Base-by-base conservation (phyloP, 2,113 vertebrate species). In the Strigops habroptila region DNA sequence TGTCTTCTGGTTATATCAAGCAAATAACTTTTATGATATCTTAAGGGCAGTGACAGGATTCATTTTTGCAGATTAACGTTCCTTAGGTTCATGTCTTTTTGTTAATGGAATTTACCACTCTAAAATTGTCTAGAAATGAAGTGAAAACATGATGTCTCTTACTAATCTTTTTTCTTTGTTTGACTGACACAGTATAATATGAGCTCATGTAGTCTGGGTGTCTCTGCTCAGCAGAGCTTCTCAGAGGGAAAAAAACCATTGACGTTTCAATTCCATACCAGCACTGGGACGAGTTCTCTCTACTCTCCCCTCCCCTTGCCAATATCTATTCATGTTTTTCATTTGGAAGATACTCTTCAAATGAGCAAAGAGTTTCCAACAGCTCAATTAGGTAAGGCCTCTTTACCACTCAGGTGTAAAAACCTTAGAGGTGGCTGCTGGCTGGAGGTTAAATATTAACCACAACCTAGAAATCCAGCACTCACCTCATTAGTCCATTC, bases 401-500 rank as follows among this genome's bases (percentile, higher is more conserved):
- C 39, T 57, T 44, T 55, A 76, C 27, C n/a, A 67, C 52, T 89
- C 53, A 53, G 84, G 46, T 92, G 10, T 90, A 87, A 88, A 92
- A 85, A 48, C 44, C 41, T 69, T 51, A 35, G 57, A 43, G 23
- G 13, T 69, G 22, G 86, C 68, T 90, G 62, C 67, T 57, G 76
- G 25, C 76, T 96, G 76, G 71, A 94, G 65, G 82, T 94, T 90
- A 94, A 86, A 90, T 90, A 93, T 79, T 96, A 91, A 83, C 53
- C 28, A 79, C 82, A 96, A 31, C 62, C 76, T 94, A 95, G 86
- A 96, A 96, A 96, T 93, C 85, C 82, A 91, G 33, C 53, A 51
- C 76, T 94, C 76, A 82, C 73, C 43, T 93, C 91, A 88, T 93
- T 97, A 96, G 86, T 94, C 89, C 53, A 43, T 96, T 96, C 82